Evolutionary conservation across 2,888 invertebrate genomes (phyloP), one percentile per base, ranked within the genome.

Genomic region (Erebia epiphron): DNA sequence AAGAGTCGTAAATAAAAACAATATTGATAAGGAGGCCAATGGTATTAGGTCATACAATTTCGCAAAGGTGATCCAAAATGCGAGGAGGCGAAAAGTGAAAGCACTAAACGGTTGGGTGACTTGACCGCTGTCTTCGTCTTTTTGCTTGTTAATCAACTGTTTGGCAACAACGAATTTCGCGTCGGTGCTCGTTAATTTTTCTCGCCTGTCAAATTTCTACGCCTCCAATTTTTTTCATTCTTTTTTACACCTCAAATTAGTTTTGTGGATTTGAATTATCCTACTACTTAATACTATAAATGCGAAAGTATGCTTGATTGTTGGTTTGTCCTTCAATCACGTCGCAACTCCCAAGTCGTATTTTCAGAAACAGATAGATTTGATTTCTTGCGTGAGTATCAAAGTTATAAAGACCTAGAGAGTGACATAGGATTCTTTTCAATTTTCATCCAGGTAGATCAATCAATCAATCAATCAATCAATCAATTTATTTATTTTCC

Each of bases 71-170:
- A 71, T 68, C 72, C 52, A 50, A 61, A 68, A 67, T 72, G 67
- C 67, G 61, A 68, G 69, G 78, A 79, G 79, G 76, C 80, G 78
- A 81, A 88, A 82, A 90, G 91, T 90, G 90, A 91, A 91, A 91
- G 89, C 85, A 83, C 76, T 81, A 79, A 83, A 88, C 88, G 89
- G 81, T 88, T 82, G 83, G 88, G 85, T 85, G 86, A 58, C 13
- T 86, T 85, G 86, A 63, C 41, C 85, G 84, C 83, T 82, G 84
- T 81, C 79, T 76, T 77, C 64, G 73, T 82, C 81, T 79, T 85
- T 86, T 84, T 85, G 78, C 82, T 80, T 84, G 78, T 82, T 80
- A 83, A 83, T 84, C 86, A 84, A 85, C 82, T 80, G 84, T 85
- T 88, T 83, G 81, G 79, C 80, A 86, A 88, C 79, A 78, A 75